phyloP scores from a whole-genome alignment of 2,113 vertebrate species.

The Leucopsar rothschildi region DNA sequence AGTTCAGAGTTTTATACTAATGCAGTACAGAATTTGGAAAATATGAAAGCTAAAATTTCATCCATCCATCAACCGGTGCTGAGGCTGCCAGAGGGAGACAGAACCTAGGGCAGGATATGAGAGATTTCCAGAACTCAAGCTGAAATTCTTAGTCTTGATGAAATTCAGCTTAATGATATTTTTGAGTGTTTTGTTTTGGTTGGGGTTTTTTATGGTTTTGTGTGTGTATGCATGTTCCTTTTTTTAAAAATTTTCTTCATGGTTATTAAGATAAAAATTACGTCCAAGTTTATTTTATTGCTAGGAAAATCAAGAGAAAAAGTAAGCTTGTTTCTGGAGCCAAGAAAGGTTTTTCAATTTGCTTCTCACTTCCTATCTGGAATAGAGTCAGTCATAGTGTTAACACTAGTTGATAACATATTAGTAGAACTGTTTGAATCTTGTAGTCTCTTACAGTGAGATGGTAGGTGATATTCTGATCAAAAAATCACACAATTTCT shows the following conservation, averaged over 20 bases:
- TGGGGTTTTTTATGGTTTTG: rapidly evolving
- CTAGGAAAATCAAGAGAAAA: neutral
- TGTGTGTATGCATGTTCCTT: neutral
- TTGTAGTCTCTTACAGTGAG: neutral
- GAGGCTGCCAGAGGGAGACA: neutral
- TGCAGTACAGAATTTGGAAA: neutral
- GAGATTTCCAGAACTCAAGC: neutral
- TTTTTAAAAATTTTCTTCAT: neutral
- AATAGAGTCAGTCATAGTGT: neutral
- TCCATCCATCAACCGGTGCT: neutral
- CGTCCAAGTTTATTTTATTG: neutral
- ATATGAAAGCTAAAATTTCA: neutral
- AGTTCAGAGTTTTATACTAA: neutral
- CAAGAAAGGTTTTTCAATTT: neutral
- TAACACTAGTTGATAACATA: neutral
- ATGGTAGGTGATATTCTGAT: neutral
- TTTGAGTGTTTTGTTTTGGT: neutral
- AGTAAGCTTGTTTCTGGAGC: neutral
- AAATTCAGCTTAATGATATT: neutral
- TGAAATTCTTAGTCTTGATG: neutral
- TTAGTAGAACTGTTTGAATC: neutral
- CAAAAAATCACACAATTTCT: rapidly evolving
- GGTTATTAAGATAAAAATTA: neutral
- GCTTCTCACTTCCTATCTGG: neutral
- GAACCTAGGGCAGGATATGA: neutral